Base-by-base conservation (phyloP, 1,140 invertebrate species). In the Myzus persicae region DNA sequence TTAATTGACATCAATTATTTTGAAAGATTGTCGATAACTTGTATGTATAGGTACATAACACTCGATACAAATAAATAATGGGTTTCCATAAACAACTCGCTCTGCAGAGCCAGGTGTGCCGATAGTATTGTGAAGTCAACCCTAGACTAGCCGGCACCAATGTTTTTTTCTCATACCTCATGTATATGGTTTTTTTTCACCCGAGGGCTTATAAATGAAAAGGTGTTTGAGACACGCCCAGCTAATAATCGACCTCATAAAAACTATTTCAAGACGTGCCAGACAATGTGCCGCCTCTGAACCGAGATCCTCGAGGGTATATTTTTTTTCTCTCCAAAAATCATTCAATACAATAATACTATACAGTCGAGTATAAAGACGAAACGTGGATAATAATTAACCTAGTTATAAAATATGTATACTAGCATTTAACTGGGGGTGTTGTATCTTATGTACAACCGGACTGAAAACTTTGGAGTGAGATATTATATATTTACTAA, bases 231-330 rank as follows among this genome's bases (percentile, higher is more conserved):
- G 91, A 84, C 91, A 51, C 76, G 91, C 91, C 91, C 91, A 92
- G 76, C 67, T 84, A 92, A 82, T 92, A 92, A 82, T 93, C 81
- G 91, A 93, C 91, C 91, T 93, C 91, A 93, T 93, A 93, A 93
- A 93, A 93, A 85, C 91, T 54, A 54, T 92, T 92, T 22, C 36
- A 40, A 84, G 36, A 93, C 91, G 76, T 40, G 81, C 91, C 91
- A 93, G 91, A 93, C 91, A 93, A 93, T 93, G 46, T 84, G 91
- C 76, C 91, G 91, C 91, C 91, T 81, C 67, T 82, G 11, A 84
- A 38, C 40, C 8, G 44, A 46, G 44, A 81, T 76, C 67, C 91
- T 81, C 26, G 91, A 82, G 22, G 91, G 42, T 48, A 38, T 26
- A 82, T 38, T 6, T 48, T 92, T 31, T 44, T 48, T 54, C 11